Base-by-base conservation (phyloP, 2,797 vertebrate genomes). In the Staurois parvus region DNA sequence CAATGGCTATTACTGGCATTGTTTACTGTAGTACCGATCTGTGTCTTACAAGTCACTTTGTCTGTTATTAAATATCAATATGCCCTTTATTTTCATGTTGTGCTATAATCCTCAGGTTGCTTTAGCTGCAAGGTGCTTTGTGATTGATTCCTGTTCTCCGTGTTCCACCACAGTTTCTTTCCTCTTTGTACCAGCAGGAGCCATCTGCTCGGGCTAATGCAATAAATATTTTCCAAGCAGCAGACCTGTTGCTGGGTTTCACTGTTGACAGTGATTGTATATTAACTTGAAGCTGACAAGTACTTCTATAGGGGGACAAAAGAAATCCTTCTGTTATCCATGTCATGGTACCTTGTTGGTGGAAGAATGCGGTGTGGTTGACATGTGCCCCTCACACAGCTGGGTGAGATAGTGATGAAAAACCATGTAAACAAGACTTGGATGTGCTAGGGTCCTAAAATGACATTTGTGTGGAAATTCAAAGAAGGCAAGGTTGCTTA, bases 181-280 rank as follows among this genome's bases (percentile, higher is more conserved):
- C 45, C 37, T 68, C 8, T 72, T 42, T 75, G 70, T 87, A 83
- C 85, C 70, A 83, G 76, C 81, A 83, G 69, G 81, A 79, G 81
- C 85, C 85, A 87, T 87, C 85, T 87, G 81, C 80, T 87, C 26
- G 9, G 4, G 9, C 59, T 83, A 84, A 83, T 83, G 70, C 70
- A 84, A 83, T 87, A 87, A 74, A 83, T 79, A 75, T 79, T 83
- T 87, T 84, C 48, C 81, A 69, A 79, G 76, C 81, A 62, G 76
- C 59, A 84, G 42, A 81, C 69, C 72, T 79, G 85, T 87, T 87
- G 81, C 81, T 70, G 85, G 85, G 85, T 87, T 87, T 83, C 81
- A 30, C 12, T 87, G 76, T 87, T 87, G 81, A 83, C 81, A 30
- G 76, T 74, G 70, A 87, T 83, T 87, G 85, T 75, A 87, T 69